Conservation (phyloP, 2,888 invertebrate genomes). For the Alloplasta piceator region DNA sequence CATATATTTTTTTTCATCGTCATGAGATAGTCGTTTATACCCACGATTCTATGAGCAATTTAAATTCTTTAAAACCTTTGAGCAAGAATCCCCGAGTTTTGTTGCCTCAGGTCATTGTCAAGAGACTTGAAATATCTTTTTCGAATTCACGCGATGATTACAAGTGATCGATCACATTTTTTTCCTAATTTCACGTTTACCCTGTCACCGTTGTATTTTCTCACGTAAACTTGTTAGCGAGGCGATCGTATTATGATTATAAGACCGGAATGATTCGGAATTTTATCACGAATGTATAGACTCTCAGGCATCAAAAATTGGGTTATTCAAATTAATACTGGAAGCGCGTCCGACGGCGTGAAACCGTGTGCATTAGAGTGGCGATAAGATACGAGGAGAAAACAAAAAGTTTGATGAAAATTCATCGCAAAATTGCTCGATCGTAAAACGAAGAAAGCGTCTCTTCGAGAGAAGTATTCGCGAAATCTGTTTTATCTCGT, state of each 20-base stretch:
- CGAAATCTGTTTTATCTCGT: not conserved
- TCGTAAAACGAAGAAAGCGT: constrained; percentile 8
- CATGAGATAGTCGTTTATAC: not conserved
- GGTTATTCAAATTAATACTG: constrained; percentile 36
- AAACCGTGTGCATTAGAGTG: not conserved
- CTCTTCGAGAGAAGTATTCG: constrained; percentile 12
- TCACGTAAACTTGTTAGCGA: not conserved
- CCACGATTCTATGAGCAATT: not conserved
- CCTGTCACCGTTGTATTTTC: too few relatives aligned
- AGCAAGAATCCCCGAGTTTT: not conserved
- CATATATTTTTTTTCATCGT: not conserved
- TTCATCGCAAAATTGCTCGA: not conserved
- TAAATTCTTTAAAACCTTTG: not conserved
- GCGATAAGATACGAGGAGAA: constrained; percentile 29
- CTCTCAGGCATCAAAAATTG: not conserved
- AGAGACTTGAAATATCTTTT: not conserved
- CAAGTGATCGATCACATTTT: too few relatives aligned
- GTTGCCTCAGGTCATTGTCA: constrained; percentile 4
- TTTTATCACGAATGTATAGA: not conserved
- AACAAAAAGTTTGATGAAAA: constrained; percentile 10
- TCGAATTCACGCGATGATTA: not conserved
- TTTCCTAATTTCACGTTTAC: too few relatives aligned
- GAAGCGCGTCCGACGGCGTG: constrained; percentile 7
- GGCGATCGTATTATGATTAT: not conserved
- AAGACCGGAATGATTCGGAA: not conserved